These are phyloP conservation scores for Octonoba sinensis DNA, from an alignment of 2,888 invertebrate species.

Conservation along the genomic window DNA sequence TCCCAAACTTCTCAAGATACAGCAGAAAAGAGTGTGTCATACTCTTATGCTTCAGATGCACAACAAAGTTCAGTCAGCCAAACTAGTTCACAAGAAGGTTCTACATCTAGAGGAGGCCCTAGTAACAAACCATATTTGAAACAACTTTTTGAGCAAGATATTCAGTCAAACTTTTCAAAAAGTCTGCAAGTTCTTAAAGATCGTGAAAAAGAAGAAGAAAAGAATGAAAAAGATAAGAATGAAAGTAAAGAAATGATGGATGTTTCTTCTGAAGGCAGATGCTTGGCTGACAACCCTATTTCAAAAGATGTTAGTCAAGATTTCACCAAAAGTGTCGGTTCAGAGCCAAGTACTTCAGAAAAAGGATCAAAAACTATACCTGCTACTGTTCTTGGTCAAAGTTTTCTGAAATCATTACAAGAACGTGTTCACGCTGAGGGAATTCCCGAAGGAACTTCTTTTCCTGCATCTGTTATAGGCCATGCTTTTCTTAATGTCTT, in stretches of 20 bases:
- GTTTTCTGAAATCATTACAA: constrained; percentile 35
- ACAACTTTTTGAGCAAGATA: constrained; percentile 50
- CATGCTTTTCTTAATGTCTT: constrained; percentile 40
- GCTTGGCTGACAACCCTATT: too few relatives aligned
- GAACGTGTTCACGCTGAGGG: constrained; percentile 26
- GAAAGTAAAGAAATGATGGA: background rate
- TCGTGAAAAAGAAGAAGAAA: background rate
- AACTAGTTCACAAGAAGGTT: background rate
- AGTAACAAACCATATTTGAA: constrained; percentile 31
- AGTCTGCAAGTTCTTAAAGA: constrained; percentile 14
- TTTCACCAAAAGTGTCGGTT: too few relatives aligned
- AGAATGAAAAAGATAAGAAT: constrained; percentile 5
- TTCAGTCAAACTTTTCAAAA: constrained; percentile 48
- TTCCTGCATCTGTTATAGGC: constrained; percentile 50
- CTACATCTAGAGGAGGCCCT: constrained; percentile 10
- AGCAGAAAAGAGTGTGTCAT: too few relatives aligned
- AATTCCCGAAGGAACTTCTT: constrained; percentile 3
- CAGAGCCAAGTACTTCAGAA: background rate
- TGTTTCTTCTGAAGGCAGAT: background rate
- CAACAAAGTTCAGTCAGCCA: background rate
- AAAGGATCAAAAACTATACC: constrained; percentile 13
- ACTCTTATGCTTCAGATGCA: background rate
- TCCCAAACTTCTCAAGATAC: background rate
- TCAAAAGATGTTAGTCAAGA: background rate
- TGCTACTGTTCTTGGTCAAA: constrained; percentile 36